These are phyloP conservation scores for Eospalax fontanierii DNA, from an alignment of 2,797 vertebrate species.

Conservation along the genomic window DNA sequence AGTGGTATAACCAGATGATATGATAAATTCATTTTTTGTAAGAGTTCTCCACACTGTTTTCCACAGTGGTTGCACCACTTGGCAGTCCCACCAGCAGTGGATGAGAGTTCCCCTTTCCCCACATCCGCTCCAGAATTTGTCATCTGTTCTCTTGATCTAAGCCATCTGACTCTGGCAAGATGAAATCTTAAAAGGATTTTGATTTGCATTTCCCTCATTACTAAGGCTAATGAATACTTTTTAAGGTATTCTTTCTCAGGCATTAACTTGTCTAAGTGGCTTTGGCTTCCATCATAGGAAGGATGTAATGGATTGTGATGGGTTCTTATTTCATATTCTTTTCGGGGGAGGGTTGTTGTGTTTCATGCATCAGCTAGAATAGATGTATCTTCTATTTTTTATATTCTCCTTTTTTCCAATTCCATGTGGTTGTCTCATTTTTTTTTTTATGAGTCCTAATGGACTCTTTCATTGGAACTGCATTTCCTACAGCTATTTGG, in stretches of 20 bases:
- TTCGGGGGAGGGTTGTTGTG: neutral
- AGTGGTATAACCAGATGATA: too few relatives aligned
- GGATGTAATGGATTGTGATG: neutral
- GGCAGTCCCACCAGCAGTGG: too few relatives aligned
- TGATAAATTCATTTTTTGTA: too few relatives aligned
- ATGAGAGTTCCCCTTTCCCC: too few relatives aligned
- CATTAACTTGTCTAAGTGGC: neutral
- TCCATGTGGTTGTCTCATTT: neutral
- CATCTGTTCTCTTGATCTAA: too few relatives aligned
- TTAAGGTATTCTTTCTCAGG: neutral
- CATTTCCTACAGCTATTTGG: neutral
- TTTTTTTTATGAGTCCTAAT: neutral
- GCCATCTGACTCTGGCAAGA: too few relatives aligned
- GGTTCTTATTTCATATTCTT: neutral
- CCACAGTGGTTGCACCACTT: too few relatives aligned
- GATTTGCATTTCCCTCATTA: too few relatives aligned
- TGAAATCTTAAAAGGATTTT: too few relatives aligned
- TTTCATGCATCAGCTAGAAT: neutral
- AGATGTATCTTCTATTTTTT: neutral
- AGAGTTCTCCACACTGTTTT: too few relatives aligned
- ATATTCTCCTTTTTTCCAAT: neutral
- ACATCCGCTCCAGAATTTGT: too few relatives aligned
- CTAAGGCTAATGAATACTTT: too few relatives aligned
- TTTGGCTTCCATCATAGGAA: neutral
- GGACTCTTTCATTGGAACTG: neutral